phyloP scores from a whole-genome alignment of 2,113 vertebrate species.

The Oriolus oriolus region DNA sequence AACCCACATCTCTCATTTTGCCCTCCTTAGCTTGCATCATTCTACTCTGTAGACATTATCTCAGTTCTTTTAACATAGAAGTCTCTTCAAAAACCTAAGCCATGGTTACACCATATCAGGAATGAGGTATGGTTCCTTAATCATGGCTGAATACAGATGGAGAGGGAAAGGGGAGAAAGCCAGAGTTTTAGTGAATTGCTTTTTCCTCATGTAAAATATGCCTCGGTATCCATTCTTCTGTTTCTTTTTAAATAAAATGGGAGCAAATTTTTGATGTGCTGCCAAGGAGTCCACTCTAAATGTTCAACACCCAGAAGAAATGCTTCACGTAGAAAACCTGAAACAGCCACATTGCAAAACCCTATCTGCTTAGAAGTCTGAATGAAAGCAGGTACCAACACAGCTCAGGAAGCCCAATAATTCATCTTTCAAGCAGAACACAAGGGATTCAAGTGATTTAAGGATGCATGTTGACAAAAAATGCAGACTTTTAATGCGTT shows the following conservation, averaged over 20 bases:
- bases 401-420: background rate
- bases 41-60: background rate
- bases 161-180: background rate
- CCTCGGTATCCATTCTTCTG: background rate
- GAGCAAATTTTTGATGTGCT: background rate
- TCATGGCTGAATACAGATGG: background rate
- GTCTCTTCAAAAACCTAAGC: background rate
- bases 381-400: background rate
- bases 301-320: background rate
- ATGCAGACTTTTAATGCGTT: background rate
- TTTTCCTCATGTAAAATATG: background rate
- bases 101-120: background rate
- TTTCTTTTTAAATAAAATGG: background rate
- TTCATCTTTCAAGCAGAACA: background rate
- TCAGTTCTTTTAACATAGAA: background rate
- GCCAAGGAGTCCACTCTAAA: background rate
- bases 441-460: background rate
- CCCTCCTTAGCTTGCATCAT: background rate
- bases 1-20: background rate
- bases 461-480: background rate
- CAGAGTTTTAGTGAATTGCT: background rate
- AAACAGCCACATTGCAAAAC: background rate
- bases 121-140: background rate
- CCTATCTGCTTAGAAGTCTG: background rate
- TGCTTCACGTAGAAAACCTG: background rate